phyloP scores from a whole-genome alignment of 2,797 vertebrate species.

The Coregonus ussuriensis region DNA sequence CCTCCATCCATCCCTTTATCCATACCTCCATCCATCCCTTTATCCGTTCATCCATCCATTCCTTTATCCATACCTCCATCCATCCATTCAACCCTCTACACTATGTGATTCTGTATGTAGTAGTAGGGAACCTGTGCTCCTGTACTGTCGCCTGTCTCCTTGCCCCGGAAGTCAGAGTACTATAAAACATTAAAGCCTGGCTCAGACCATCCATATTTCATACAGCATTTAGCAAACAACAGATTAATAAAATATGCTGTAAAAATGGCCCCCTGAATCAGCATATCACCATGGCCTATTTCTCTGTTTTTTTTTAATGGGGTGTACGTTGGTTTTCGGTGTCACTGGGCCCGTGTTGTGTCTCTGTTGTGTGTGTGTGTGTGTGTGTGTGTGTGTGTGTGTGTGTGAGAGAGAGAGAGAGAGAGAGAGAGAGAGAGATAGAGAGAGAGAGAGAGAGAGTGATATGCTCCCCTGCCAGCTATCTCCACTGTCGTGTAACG shows the following conservation, averaged over 20 bases:
- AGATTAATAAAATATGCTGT: conserved; percentile 74
- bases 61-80: too few species aligned
- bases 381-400: conserved; percentile 14
- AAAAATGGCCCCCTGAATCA: conserved; percentile 73
- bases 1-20: neutral
- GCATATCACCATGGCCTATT: conserved; percentile 64
- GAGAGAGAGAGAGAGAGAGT: neutral
- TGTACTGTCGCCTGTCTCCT: conserved; percentile 14
- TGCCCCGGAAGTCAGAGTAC: conserved; percentile 46
- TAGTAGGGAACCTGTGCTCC: neutral
- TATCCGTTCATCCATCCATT: too few species aligned
- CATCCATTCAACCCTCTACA: neutral
- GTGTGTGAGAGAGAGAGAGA: conserved; percentile 15
- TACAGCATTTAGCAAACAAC: conserved; percentile 79
- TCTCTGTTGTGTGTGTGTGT: neutral
- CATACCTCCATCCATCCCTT: too few species aligned
- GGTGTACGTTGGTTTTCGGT: conserved; percentile 18
- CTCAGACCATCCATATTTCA: conserved; percentile 75
- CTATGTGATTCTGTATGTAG: conserved; percentile 1
- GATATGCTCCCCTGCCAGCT: conserved; percentile 48
- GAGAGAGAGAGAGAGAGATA: conserved; percentile 8
- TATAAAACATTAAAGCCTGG: conserved; percentile 40
- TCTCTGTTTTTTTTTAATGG: conserved; percentile 60
- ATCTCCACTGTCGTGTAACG: conserved; percentile 62
- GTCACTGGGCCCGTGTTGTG: conserved; percentile 1